Conservation (phyloP, 2,797 vertebrate genomes). For the Anabacerthia variegaticeps region DNA sequence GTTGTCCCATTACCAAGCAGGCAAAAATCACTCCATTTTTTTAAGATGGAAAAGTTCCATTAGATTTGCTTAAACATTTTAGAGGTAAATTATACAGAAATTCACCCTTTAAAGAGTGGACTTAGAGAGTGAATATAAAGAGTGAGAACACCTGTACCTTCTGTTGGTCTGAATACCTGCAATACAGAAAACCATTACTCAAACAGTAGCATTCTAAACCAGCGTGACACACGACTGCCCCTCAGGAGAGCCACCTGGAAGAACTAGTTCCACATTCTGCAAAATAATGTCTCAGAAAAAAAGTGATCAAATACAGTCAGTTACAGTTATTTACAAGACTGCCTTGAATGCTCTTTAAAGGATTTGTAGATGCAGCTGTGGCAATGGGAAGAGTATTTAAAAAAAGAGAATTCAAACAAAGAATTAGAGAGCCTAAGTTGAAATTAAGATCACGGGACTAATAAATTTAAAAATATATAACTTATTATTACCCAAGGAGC, state of each 20-base stretch:
- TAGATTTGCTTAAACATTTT: not conserved
- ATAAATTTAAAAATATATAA: not conserved
- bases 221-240: not conserved
- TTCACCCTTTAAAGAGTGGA: not conserved
- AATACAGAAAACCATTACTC: not conserved
- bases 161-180: not conserved
- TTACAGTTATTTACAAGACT: not conserved
- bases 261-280: not conserved
- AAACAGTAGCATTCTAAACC: not conserved
- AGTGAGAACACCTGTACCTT: fast-evolving
- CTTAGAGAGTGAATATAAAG: not conserved
- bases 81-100: not conserved
- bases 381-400: not conserved
- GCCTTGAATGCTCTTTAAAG: not conserved
- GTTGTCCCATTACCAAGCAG: not conserved
- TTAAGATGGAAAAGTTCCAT: not conserved
- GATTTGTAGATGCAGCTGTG: not conserved
- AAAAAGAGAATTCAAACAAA: not conserved
- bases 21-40: not conserved
- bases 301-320: not conserved
- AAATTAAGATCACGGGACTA: not conserved
- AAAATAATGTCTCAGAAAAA: not conserved
- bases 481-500: not conserved
- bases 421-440: not conserved
- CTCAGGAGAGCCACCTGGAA: not conserved